These are phyloP conservation scores for Steinernema scapterisci DNA, from an alignment of 2,888 invertebrate genomes.

Conservation along the genomic window DNA sequence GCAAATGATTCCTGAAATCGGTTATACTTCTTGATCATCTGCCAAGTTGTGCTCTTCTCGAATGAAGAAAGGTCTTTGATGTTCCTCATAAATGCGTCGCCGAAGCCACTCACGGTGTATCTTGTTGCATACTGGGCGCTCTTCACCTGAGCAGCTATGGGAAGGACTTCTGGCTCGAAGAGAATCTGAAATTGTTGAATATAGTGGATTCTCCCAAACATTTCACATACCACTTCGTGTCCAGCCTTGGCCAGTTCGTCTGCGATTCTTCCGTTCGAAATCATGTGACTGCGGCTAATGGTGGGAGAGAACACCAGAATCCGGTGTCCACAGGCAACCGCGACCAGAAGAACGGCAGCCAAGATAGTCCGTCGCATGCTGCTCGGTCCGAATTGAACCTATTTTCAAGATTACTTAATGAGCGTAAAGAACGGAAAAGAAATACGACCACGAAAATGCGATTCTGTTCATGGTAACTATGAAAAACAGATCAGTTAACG, in stretches of 20 bases:
- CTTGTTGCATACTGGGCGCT: conserved; percentile 6
- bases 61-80: background rate
- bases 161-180: conserved; percentile 1
- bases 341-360: background rate
- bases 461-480: too few relatives aligned
- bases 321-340: background rate
- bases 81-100: background rate
- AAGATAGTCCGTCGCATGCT: too few relatives aligned
- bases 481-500: too few relatives aligned
- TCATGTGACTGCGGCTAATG: conserved; percentile 48
- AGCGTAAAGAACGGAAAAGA: too few relatives aligned
- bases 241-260: conserved; percentile 56
- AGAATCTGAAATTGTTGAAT: background rate
- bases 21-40: background rate
- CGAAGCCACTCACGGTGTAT: conserved; percentile 3
- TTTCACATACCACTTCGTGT: conserved; percentile 53
- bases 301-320: conserved; percentile 41
- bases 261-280: conserved; percentile 56
- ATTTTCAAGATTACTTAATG: too few relatives aligned
- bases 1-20: background rate
- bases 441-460: too few relatives aligned
- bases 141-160: background rate
- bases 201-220: background rate
- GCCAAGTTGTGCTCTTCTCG: background rate
- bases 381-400: too few relatives aligned